Evolutionary conservation across 2,888 invertebrate species (phyloP).

Genomic region (Ophion ellenae): DNA sequence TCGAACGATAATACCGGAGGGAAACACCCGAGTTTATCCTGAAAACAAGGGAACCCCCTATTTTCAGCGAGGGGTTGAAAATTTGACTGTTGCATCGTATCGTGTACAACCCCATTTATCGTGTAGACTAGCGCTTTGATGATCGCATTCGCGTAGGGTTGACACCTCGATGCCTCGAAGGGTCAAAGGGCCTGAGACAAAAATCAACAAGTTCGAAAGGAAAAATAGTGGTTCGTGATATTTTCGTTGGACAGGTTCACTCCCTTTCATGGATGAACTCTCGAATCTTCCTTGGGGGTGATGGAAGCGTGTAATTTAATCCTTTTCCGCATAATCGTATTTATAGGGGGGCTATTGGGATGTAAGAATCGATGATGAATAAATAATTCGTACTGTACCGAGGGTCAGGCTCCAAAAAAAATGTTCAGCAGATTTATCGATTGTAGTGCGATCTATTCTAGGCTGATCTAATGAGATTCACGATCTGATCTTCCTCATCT

Average conservation of each 20-base stretch:
- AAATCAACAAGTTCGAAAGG: constrained; percentile 42
- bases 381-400: neutral
- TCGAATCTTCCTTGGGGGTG: constrained; percentile 19
- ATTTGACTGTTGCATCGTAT: neutral
- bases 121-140: too few species aligned
- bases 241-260: constrained; percentile 13
- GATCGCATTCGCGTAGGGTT: too few species aligned
- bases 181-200: constrained; percentile 27
- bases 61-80: too few species aligned
- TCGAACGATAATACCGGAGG: too few species aligned
- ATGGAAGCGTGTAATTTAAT: constrained; percentile 44
- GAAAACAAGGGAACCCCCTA: too few species aligned
- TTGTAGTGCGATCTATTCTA: too few species aligned
- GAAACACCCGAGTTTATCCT: too few species aligned
- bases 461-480: too few species aligned
- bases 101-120: too few species aligned
- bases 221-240: constrained; percentile 18
- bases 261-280: constrained; percentile 32
- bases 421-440: too few species aligned
- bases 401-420: neutral
- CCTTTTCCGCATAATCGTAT: constrained; percentile 32
- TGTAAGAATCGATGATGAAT: constrained; percentile 18
- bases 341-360: constrained; percentile 1
- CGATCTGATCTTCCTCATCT: too few species aligned
- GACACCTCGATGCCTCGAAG: too few species aligned